These are phyloP conservation scores for Gallirallus australis DNA, from an alignment of 2,797 vertebrate species.

Conservation along the genomic window DNA sequence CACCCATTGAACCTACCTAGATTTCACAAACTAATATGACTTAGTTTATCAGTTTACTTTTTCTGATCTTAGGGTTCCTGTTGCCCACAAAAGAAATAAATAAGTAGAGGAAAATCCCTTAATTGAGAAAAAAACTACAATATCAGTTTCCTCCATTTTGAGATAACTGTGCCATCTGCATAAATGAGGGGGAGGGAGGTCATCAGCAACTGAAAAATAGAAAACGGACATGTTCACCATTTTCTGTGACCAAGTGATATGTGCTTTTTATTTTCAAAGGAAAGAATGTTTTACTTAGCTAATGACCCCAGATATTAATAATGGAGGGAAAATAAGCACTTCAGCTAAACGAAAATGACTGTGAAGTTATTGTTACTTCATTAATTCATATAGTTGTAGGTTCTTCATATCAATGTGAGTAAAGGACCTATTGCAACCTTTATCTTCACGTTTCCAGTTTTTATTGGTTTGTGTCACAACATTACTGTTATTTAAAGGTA, in stretches of 20 bases:
- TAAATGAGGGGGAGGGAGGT: fast-evolving
- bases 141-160: background rate
- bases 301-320: background rate
- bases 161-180: background rate
- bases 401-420: background rate
- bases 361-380: background rate
- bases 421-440: background rate
- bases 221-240: fast-evolving
- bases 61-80: background rate
- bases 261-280: background rate
- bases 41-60: background rate
- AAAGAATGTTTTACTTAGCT: background rate
- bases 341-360: background rate
- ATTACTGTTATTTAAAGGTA: conserved; percentile 11
- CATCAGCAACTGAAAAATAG: background rate
- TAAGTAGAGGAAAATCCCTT: background rate
- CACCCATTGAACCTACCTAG: background rate
- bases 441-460: background rate
- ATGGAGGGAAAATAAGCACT: background rate
- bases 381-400: background rate
- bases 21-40: background rate
- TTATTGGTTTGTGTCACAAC: background rate
- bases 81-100: background rate
- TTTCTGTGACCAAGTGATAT: background rate
- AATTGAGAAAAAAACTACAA: background rate